A percentile compares a stretch with the other conserved stretches of the same genome.
Evolutionary conservation across 2,888 invertebrate species (phyloP).

Genomic region (Molorchus minor): DNA sequence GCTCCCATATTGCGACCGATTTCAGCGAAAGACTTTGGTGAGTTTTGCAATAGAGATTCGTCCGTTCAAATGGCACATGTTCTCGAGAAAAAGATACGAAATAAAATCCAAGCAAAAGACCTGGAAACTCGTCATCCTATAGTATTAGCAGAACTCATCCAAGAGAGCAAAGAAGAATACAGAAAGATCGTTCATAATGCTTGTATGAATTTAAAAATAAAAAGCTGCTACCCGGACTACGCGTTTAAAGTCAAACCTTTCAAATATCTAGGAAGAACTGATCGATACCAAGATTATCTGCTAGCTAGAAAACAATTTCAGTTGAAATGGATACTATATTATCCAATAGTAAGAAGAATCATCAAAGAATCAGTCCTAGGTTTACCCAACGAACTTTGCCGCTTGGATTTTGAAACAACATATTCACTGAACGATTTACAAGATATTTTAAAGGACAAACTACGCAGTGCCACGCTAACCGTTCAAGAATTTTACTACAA

Average conservation of each 20-base stretch:
- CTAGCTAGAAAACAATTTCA: constrained; percentile 67
- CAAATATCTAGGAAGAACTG: constrained; percentile 70
- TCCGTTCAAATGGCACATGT: constrained; percentile 54
- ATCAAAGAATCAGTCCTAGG: constrained; percentile 65
- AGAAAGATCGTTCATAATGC: constrained; percentile 63
- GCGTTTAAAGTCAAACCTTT: constrained; percentile 69
- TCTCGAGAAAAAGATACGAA: constrained; percentile 70
- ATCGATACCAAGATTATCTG: constrained; percentile 68
- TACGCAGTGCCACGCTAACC: constrained; percentile 36
- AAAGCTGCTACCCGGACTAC: constrained; percentile 64
- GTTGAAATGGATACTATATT: constrained; percentile 68
- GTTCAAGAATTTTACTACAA: constrained; percentile 46
- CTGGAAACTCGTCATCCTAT: constrained; percentile 66
- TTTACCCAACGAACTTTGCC: constrained; percentile 66
- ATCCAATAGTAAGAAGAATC: constrained; percentile 70
- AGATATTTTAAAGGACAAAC: constrained; percentile 42
- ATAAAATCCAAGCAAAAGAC: constrained; percentile 66
- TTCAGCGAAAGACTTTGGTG: constrained; percentile 34
- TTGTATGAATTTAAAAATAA: constrained; percentile 43
- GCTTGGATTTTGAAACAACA: constrained; percentile 56
- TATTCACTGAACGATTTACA: constrained; percentile 42
- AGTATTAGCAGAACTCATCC: constrained; percentile 65
- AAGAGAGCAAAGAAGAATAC: constrained; percentile 68
- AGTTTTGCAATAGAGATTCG: constrained; percentile 34
- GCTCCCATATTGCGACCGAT: not conserved